Evolutionary conservation across 2,888 invertebrate genomes (phyloP).

Genomic region (Phyllotreta striolata): DNA sequence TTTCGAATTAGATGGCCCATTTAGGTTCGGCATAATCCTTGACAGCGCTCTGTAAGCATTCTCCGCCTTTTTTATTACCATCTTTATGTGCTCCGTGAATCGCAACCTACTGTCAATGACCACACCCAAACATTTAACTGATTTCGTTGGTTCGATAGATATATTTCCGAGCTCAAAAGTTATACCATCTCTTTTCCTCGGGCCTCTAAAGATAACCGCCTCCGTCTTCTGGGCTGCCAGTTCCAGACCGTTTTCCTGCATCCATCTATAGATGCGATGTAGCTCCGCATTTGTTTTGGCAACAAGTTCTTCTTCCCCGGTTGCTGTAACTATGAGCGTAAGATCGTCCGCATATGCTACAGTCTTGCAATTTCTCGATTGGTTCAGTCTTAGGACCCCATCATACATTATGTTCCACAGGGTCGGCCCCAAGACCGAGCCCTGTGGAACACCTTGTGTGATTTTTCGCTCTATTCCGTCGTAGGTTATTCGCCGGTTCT

Average conservation of each 20-base stretch:
- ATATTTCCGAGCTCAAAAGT: background rate
- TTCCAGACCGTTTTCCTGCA: background rate
- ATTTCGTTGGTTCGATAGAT: background rate
- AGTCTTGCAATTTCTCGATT: too few relatives aligned
- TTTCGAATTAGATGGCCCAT: conserved; percentile 15
- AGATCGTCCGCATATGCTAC: too few relatives aligned
- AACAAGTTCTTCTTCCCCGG: background rate
- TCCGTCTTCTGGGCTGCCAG: conserved; percentile 9
- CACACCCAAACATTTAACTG: conserved; percentile 3
- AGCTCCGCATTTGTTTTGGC: background rate
- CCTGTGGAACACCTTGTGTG: too few relatives aligned
- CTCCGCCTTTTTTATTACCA: background rate
- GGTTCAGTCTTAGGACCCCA: too few relatives aligned
- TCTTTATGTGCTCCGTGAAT: background rate
- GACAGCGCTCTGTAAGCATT: background rate
- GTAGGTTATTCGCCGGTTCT: too few relatives aligned
- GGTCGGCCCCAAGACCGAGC: too few relatives aligned
- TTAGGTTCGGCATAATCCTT: conserved; percentile 24
- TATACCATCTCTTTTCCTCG: conserved; percentile 3
- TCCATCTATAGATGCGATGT: background rate
- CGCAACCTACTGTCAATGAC: too few relatives aligned
- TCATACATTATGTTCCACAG: too few relatives aligned
- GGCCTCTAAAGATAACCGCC: conserved; percentile 1
- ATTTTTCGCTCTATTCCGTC: too few relatives aligned
- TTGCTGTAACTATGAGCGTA: too few relatives aligned